These are phyloP conservation scores for Parnassius apollo DNA, from an alignment of 2,888 invertebrate species.

Conservation along the genomic window DNA sequence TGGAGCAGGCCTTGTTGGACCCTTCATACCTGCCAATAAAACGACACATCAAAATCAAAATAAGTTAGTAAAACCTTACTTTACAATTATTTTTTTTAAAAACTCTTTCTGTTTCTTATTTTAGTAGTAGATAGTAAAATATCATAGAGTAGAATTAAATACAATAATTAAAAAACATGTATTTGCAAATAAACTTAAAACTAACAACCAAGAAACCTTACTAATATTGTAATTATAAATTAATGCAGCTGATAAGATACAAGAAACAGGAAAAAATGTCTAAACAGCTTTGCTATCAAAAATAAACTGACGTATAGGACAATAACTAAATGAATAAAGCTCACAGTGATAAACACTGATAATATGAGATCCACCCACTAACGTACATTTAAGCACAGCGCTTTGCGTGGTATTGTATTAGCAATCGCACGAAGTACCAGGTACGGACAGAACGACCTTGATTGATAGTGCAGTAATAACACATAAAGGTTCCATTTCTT, in stretches of 20 bases:
- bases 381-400: conserved; percentile 43
- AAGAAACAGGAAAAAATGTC: conserved; percentile 1
- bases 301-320: conserved; percentile 17
- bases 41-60: conserved; percentile 4
- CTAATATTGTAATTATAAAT: conserved; percentile 1
- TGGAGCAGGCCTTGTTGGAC: conserved; percentile 82
- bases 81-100: too few relatives aligned
- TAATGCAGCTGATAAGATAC: neutral
- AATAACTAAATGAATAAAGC: conserved; percentile 25
- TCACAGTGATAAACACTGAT: conserved; percentile 48
- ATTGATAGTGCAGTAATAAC: conserved; percentile 58
- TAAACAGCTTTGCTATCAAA: conserved; percentile 9
- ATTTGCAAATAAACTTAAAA: neutral
- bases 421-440: conserved; percentile 53
- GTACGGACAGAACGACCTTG: conserved; percentile 74
- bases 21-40: conserved; percentile 78
- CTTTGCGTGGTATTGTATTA: conserved; percentile 37
- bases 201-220: neutral
- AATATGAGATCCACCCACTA: conserved; percentile 66
- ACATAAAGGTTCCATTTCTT: conserved; percentile 35
- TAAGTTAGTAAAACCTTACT: neutral
- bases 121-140: neutral
- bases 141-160: too few relatives aligned
- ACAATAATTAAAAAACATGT: too few relatives aligned
- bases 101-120: neutral